These are phyloP conservation scores for Varanus salvator DNA, from an alignment of 2,113 vertebrate genomes.

Conservation along the genomic window DNA sequence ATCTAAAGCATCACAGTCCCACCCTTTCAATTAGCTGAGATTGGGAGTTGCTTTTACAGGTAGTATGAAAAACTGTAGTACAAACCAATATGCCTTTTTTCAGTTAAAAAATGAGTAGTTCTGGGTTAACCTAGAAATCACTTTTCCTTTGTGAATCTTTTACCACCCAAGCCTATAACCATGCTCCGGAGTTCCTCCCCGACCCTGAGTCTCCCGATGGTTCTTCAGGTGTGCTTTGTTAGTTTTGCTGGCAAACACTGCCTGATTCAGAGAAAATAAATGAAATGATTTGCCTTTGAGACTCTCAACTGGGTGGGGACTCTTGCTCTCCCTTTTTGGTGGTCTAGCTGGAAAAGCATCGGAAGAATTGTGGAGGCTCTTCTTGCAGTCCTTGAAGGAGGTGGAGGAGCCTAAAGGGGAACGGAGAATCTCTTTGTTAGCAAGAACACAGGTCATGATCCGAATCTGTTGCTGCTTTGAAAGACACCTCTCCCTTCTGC, in stretches of 20 bases:
- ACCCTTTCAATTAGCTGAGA: neutral
- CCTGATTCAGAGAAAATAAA: no score
- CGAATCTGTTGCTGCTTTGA: neutral
- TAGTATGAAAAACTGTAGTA: neutral
- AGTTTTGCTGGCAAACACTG: neutral
- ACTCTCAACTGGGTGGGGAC: neutral
- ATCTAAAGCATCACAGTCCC: neutral
- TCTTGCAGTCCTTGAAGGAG: neutral
- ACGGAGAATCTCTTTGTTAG: neutral
- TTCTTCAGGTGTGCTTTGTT: neutral
- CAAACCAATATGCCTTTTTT: neutral
- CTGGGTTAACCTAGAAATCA: neutral
- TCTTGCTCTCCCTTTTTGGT: no score
- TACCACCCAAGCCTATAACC: neutral
- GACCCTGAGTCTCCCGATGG: neutral
- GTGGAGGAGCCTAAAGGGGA: neutral
- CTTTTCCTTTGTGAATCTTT: neutral
- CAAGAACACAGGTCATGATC: neutral
- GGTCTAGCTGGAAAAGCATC: no score
- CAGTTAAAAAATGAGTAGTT: neutral
- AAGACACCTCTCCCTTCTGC: neutral
- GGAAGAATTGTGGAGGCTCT: neutral
- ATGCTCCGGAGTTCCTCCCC: neutral
- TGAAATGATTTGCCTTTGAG: neutral
- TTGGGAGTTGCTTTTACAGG: neutral